Evolutionary conservation across 1,140 invertebrate species (phyloP), one percentile per base, ranked within the genome.

Genomic region (Bombus pascuorum): DNA sequence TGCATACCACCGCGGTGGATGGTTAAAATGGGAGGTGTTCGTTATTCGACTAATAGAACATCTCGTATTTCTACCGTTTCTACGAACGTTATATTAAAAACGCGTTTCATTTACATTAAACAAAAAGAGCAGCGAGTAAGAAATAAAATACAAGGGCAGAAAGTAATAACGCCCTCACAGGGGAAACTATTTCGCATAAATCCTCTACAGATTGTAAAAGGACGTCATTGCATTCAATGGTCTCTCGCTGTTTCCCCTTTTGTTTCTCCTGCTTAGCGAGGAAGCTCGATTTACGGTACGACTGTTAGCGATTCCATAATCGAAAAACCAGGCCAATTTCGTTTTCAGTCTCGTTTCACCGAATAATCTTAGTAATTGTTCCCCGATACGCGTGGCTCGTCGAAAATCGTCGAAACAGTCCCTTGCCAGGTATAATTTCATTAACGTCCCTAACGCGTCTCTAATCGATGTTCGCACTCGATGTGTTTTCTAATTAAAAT

Each of bases 181-280:
- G 9, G 85, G 82, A 92, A 93, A 94, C 93, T 93, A 92, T 94
- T 92, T 89, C 91, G 87, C 91, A 88, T 93, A 93, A 94, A 94
- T 94, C 47, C 47, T 22, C 47, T 22, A 53, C 47, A 53, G 47
- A 53, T 53, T 53, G 47, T 53, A 53, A 53, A 53, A 53, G 47
- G 6, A 53, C 18, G 47, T 53, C 47, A 8, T 53, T 53, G 47
- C 47, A 53, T 53, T 53, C 47, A 53, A 53, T 22, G 47, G 47
- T 18, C 47, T 53, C 47, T 53, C 18, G 5, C 18, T 18, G 18
- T 53, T 53, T 53, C 18, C 18, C 47, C 18, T 22, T 53, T 53
- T 53, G 47, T 53, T 22, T 53, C 47, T 53, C 18, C 47, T 53
- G 47, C 6, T 53, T 53, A 53, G 47, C 47, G 47, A 22, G 47